phyloP scores from a whole-genome alignment of 2,888 invertebrate species.

The Nomada ruficornis region DNA sequence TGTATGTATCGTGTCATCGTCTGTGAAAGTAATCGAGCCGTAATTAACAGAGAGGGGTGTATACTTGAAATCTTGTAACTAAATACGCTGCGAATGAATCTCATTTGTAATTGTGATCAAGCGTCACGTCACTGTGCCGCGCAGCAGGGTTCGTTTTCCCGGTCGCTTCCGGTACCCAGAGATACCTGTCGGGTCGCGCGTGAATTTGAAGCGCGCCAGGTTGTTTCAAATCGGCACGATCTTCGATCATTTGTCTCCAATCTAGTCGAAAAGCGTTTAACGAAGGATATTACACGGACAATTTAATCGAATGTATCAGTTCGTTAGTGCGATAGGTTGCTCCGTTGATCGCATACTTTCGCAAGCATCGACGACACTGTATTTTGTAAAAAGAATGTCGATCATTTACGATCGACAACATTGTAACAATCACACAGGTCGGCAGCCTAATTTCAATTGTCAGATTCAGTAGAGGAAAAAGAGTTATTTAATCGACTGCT shows the following conservation, averaged over 20 bases:
- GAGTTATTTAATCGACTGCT: not conserved
- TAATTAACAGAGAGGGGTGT: not conserved
- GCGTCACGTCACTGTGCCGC: conserved; percentile 28
- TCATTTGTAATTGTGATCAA: conserved; percentile 31
- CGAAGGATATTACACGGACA: conserved; percentile 30
- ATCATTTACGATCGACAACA: conserved; percentile 3
- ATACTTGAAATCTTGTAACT: conserved; percentile 8
- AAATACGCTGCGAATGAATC: conserved; percentile 36
- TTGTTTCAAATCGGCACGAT: conserved; percentile 20
- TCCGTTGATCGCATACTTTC: conserved; percentile 1
- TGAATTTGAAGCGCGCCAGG: conserved; percentile 32
- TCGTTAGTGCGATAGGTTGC: conserved; percentile 15
- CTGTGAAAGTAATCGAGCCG: conserved; percentile 50
- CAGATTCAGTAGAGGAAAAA: not conserved
- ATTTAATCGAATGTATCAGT: conserved; percentile 7
- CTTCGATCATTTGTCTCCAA: conserved; percentile 24
- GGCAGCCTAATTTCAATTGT: not conserved
- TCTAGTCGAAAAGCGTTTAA: conserved; percentile 54
- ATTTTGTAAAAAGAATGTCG: not conserved
- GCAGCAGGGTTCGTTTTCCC: conserved; percentile 40
- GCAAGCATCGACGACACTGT: not conserved
- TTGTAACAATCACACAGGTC: not conserved
- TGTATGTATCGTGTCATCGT: conserved; percentile 52
- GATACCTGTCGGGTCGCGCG: not conserved
- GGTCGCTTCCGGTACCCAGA: conserved; percentile 32